These are phyloP conservation scores for Pipistrellus nathusii DNA, from an alignment of 2,797 vertebrate species.

Conservation along the genomic window DNA sequence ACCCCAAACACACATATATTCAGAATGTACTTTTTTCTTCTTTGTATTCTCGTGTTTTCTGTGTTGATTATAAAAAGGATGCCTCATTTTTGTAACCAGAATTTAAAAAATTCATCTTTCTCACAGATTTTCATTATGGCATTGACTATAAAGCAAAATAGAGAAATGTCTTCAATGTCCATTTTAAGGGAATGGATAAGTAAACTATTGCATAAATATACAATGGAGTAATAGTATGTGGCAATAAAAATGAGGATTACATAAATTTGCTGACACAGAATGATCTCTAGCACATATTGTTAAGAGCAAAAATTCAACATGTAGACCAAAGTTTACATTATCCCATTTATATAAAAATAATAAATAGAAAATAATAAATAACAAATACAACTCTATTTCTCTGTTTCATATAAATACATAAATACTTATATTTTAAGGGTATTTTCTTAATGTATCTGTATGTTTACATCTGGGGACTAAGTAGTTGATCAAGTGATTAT, in stretches of 20 bases:
- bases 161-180: background rate
- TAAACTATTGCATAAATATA: background rate
- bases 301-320: background rate
- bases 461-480: background rate
- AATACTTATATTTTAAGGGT: background rate
- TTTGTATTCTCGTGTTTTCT: constrained; percentile 24
- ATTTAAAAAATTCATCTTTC: background rate
- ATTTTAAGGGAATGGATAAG: background rate
- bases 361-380: background rate
- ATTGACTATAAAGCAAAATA: constrained; percentile 32
- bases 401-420: background rate
- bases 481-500: background rate
- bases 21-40: background rate
- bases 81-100: background rate
- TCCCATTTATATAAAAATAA: background rate
- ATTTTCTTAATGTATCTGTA: background rate
- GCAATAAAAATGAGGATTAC: background rate
- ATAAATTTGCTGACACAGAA: constrained; percentile 2
- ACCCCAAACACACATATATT: background rate
- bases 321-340: background rate
- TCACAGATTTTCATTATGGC: background rate
- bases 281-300: background rate
- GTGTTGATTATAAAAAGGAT: background rate
- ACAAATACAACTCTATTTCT: background rate
- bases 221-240: background rate